These are phyloP conservation scores for Procambarus clarkii DNA, from an alignment of 1,140 invertebrate species.

Conservation along the genomic window DNA sequence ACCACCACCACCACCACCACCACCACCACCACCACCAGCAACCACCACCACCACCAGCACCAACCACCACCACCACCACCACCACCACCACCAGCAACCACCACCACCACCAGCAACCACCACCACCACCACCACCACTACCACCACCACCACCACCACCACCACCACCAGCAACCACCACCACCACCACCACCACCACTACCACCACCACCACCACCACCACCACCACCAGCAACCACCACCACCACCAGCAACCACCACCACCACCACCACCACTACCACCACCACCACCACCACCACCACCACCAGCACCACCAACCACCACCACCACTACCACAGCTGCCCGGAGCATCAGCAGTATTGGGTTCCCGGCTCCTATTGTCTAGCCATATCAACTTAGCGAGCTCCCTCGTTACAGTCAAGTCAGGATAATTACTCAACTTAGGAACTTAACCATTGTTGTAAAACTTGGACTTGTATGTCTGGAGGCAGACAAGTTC, in stretches of 20 bases:
- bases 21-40: too few species aligned
- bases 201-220: background rate
- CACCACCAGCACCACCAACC: background rate
- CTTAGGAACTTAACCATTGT: background rate
- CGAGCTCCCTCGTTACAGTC: background rate
- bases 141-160: background rate
- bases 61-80: background rate
- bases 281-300: background rate
- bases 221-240: background rate
- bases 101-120: too few species aligned
- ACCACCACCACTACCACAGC: background rate
- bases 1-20: background rate
- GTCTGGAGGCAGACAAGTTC: background rate
- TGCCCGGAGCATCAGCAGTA: background rate
- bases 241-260: background rate
- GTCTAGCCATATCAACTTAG: background rate
- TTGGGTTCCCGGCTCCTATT: constrained; percentile 1
- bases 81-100: background rate
- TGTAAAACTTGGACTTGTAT: background rate
- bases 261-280: background rate
- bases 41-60: too few species aligned
- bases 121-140: background rate
- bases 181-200: background rate
- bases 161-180: background rate
- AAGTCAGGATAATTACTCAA: background rate